Base-by-base conservation (phyloP, 2,113 vertebrate species). In the Tachycineta bicolor region DNA sequence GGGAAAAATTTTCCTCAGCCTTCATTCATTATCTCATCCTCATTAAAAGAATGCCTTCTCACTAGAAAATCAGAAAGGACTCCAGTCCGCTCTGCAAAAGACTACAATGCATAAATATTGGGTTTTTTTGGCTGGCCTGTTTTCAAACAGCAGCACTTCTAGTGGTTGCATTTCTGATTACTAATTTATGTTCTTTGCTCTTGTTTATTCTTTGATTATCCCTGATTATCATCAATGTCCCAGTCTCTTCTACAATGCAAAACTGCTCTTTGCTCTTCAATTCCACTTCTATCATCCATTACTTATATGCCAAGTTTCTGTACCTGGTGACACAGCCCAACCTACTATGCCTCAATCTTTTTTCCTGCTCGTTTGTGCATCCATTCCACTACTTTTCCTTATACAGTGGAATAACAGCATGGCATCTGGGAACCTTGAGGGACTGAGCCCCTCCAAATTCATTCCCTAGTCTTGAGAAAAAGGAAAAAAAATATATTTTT, bases 21-120 rank as follows among this genome's bases (percentile, higher is more conserved):
- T 87, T 90, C 98, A 96, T 97, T 97, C 97, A 98, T 97, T 97
- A 97, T 96, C 94, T 97, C 79, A 95, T 94, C 87, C 94, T 95
- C 93, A 96, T 97, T 97, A 96, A 96, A 96, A 96, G 85, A 97
- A 97, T 52, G 63, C 33, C 33, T 79, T 84, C 95, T 93, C 16
- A 11, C 62, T 86, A 90, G 70, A 94, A 95, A 96, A 94, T 73
- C 75, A 95, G 90, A 93, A 56, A 79, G 82, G 78, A 81, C 33
- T 77, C 55, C 41, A 56, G 37, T 87, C 60, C 53, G 89, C 34
- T 83, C 93, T 93, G 84, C 79, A 93, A 88, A 96, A 84, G 62
- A 87, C 80, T 84, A 46, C 62, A 93, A 53, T 49, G 34, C 46
- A 95, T 71, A 97, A 96, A 95, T 88, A 90, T 44, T 94, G 77